Evolutionary conservation across 2,113 vertebrate species (phyloP).

Genomic region (Gracilinanus agilis): DNA sequence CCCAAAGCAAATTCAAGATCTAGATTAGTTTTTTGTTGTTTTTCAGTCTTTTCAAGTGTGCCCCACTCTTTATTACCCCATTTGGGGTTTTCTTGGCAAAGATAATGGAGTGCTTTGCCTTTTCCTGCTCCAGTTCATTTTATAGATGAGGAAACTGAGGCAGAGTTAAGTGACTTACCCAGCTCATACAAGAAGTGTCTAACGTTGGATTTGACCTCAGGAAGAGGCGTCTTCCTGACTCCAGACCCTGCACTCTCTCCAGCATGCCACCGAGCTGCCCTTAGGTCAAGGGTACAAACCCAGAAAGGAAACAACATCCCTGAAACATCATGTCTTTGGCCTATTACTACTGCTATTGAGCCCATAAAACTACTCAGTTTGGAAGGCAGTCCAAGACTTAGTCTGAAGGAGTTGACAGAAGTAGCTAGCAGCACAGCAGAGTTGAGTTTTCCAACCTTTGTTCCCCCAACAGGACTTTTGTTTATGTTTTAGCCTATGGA

Average conservation of each 20-base stretch:
- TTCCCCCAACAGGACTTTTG: not conserved
- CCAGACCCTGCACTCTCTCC: too few relatives aligned
- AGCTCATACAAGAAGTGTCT: too few relatives aligned
- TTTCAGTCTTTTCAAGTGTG: too few relatives aligned
- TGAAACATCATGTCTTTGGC: not conserved
- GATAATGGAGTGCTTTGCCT: too few relatives aligned
- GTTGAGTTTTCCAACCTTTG: not conserved
- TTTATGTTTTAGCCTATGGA: slow-evolving; percentile 2
- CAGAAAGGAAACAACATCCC: not conserved
- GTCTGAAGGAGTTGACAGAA: not conserved
- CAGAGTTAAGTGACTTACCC: too few relatives aligned
- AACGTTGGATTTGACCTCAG: too few relatives aligned
- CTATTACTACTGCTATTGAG: not conserved
- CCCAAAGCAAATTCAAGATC: slow-evolving; percentile 21
- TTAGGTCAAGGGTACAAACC: not conserved
- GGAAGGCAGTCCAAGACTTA: not conserved
- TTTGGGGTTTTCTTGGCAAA: too few relatives aligned
- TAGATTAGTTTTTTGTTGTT: not conserved
- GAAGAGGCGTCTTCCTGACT: too few relatives aligned
- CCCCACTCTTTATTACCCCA: too few relatives aligned
- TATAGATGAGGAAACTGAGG: too few relatives aligned
- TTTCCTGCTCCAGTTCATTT: too few relatives aligned
- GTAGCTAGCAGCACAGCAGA: not conserved
- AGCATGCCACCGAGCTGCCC: too few relatives aligned
- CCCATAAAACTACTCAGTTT: not conserved